Conservation (phyloP, 1,140 invertebrate genomes). For the Calliopsis andreniformis region DNA sequence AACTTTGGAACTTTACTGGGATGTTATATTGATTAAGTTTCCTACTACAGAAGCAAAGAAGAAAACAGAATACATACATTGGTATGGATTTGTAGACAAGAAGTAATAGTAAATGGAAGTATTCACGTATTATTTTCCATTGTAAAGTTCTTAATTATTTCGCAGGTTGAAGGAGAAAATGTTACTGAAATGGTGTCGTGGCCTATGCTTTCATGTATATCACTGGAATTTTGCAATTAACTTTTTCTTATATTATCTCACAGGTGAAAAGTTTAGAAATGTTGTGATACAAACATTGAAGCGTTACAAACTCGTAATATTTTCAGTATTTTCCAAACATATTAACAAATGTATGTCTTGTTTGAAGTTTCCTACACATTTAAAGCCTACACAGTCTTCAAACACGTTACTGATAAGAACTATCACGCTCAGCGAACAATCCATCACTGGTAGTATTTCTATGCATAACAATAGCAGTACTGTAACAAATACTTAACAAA, state of each 20-base stretch:
- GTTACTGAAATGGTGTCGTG: constrained; percentile 72
- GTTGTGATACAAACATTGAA: constrained; percentile 58
- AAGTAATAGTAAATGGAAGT: not conserved
- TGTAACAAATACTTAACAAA: constrained; percentile 18
- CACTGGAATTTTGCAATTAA: constrained; percentile 74
- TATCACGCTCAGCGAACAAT: constrained; percentile 53
- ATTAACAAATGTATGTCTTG: constrained; percentile 51
- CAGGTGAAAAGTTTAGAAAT: constrained; percentile 67
- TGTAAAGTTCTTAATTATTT: constrained; percentile 11
- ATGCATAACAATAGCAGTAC: constrained; percentile 21
- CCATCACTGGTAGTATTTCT: constrained; percentile 29
- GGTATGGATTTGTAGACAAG: constrained; percentile 55
- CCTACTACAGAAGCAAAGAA: constrained; percentile 44
- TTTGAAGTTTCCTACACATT: constrained; percentile 53
- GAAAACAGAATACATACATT: constrained; percentile 67
- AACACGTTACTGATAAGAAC: constrained; percentile 58
- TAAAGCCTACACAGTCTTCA: constrained; percentile 43
- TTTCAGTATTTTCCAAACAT: constrained; percentile 35
- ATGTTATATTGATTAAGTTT: constrained; percentile 65
- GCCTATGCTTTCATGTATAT: constrained; percentile 70
- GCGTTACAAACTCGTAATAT: constrained; percentile 46
- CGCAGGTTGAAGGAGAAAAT: constrained; percentile 72
- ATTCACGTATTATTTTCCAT: not conserved
- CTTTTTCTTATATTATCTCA: constrained; percentile 73
- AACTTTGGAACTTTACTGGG: constrained; percentile 76